Base-by-base conservation (phyloP, 2,888 invertebrate species). In the Tenthredo livida region DNA sequence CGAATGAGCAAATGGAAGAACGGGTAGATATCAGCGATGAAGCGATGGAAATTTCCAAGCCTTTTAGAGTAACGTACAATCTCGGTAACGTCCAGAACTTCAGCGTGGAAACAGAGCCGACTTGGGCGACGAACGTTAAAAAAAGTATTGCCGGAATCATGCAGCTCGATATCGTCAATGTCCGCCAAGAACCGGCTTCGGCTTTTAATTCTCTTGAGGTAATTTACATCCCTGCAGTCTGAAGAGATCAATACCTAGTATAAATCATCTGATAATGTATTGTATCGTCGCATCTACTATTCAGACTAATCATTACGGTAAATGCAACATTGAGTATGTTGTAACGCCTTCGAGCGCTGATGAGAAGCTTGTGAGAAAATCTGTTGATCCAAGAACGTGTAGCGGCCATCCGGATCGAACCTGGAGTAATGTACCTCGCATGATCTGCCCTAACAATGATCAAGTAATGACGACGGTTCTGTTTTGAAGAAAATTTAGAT, bases 61-160 rank as follows among this genome's bases (percentile, higher is more conserved):
- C 93, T 43, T 93, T 93, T 84, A 90, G 89, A 86, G 87, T 92
- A 5, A 87, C 88, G 7, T 91, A 92, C 65, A 88, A 88, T 15
- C 88, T 88, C 85, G 93, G 93, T 3, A 88, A 91, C 10, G 86
- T 92, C 7, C 88, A 91, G 87, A 93, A 92, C 88, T 91, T 93
- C 37, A 93, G 91, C 70, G 88, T 89, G 10, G 91, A 90, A 86
- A 82, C 85, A 40, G 96, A 96, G 88, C 95, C 96, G 0, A 93
- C 94, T 0, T 96, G 96, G 96, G 94, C 95, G 0, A 95, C 95
- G 33, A 96, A 96, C 90, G 94, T 96, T 84, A 96, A 96, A 90
- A 93, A 96, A 78, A 96, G 96, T 0, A 94, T 96, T 72, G 95
- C 96, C 0, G 94, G 96, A 21, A 95, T 95, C 87, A 94, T 96